Percentiles rank a stretch among this genome's conserved stretches.
phyloP scores from a whole-genome alignment of 2,113 vertebrate species.

The Anolis sagrei region DNA sequence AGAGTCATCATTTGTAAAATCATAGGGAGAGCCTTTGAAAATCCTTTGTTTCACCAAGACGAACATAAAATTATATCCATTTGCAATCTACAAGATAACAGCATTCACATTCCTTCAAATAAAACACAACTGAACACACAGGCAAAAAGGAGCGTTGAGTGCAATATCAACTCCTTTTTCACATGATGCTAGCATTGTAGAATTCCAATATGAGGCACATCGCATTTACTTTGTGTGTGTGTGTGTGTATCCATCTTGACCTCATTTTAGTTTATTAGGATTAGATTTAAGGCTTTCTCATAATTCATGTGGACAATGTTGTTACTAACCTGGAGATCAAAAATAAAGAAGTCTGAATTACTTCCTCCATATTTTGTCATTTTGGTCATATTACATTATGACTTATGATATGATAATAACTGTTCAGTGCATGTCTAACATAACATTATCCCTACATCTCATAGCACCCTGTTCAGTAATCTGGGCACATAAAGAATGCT shows the following conservation, averaged over 20 bases:
- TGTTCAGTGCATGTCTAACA: neutral
- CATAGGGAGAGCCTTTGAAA: neutral
- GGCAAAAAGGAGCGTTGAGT: slow-evolving; percentile 7
- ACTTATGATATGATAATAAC: neutral
- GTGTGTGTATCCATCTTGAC: neutral
- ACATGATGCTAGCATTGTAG: neutral
- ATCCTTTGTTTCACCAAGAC: neutral
- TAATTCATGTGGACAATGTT: neutral
- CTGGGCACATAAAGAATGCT: neutral
- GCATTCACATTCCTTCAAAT: slow-evolving; percentile 14
- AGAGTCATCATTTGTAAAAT: neutral
- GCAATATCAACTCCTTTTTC: neutral
- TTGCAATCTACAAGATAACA: slow-evolving; percentile 3
- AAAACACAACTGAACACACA: neutral
- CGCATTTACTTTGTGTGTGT: neutral
- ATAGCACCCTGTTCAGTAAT: neutral
- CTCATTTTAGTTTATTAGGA: neutral
- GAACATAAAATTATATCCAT: neutral
- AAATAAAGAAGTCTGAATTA: neutral
- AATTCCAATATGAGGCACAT: neutral
- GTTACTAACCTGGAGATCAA: neutral
- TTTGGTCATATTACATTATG: neutral
- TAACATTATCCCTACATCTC: neutral
- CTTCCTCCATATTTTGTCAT: neutral
- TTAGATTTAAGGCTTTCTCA: neutral